These are phyloP conservation scores for Melitaea cinxia DNA, from an alignment of 1,140 invertebrate genomes.

Conservation along the genomic window DNA sequence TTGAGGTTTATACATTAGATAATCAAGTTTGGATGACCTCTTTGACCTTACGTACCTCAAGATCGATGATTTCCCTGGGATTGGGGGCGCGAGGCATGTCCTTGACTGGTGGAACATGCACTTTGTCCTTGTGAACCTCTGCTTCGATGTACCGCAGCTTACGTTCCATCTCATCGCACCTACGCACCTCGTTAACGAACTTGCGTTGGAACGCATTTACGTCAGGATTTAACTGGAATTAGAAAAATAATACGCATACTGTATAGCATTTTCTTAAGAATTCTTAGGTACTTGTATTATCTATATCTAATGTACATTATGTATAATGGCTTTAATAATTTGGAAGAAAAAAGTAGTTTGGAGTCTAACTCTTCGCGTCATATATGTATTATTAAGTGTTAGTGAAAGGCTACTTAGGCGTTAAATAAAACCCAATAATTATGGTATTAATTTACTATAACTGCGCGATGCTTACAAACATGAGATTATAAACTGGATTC, in stretches of 20 bases:
- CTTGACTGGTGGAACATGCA: slow-evolving; percentile 90
- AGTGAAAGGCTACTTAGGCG: no score
- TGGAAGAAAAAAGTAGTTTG: no score
- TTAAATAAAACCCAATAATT: no score
- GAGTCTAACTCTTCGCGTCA: no score
- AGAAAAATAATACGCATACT: slow-evolving; percentile 91
- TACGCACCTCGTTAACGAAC: slow-evolving; percentile 96
- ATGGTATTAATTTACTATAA: no score
- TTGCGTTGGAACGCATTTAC: slow-evolving; percentile 98
- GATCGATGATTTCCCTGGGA: slow-evolving; percentile 97
- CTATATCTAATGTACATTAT: no score
- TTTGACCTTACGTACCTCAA: slow-evolving; percentile 87
- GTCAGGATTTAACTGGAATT: slow-evolving; percentile 92
- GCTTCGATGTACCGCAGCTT: slow-evolving; percentile 97
- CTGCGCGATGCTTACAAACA: no score
- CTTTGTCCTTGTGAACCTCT: slow-evolving; percentile 96
- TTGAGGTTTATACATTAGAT: no score
- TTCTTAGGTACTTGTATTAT: not conserved
- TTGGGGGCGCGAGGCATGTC: slow-evolving; percentile 95
- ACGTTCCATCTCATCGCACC: slow-evolving; percentile 98
- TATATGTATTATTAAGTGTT: no score
- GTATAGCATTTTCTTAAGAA: slow-evolving; percentile 90
- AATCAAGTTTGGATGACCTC: not conserved
- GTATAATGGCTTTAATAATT: no score
- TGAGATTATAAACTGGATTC: no score